phyloP scores from a whole-genome alignment of 2,113 vertebrate genomes.

The Macaca nemestrina region DNA sequence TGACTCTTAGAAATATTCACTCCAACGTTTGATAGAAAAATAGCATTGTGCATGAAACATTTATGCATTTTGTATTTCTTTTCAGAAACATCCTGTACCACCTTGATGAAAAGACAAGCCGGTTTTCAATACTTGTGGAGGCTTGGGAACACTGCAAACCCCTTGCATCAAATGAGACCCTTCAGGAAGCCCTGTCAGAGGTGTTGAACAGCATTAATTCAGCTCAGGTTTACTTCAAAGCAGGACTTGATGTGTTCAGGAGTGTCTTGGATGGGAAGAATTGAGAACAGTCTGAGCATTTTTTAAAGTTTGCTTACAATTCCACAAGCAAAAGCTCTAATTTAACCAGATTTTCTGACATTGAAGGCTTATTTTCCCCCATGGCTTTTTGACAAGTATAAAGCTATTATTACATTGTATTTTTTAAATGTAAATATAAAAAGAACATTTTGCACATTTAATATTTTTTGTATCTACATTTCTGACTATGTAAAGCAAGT shows the following conservation, averaged over 20 bases:
- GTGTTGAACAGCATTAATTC: slow-evolving; percentile 91
- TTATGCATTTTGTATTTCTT: slow-evolving; percentile 74
- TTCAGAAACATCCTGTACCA: slow-evolving; percentile 94
- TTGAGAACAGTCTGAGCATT: slow-evolving; percentile 81
- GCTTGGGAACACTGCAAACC: slow-evolving; percentile 83
- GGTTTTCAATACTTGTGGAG: slow-evolving; percentile 90
- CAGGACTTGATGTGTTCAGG: slow-evolving; percentile 93
- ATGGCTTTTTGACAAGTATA: slow-evolving; percentile 72
- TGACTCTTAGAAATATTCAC: slow-evolving; percentile 39
- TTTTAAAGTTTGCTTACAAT: slow-evolving; percentile 82
- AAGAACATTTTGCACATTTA: slow-evolving; percentile 83
- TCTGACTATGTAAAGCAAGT: slow-evolving; percentile 76
- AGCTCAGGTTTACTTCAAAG: slow-evolving; percentile 91
- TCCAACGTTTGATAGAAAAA: not conserved
- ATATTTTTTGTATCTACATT: slow-evolving; percentile 68
- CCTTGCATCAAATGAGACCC: slow-evolving; percentile 85
- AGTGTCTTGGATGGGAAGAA: slow-evolving; percentile 83
- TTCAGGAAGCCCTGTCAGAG: slow-evolving; percentile 85
- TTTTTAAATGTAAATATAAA: slow-evolving; percentile 70
- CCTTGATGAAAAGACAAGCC: slow-evolving; percentile 86
- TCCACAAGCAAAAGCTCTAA: slow-evolving; percentile 71
- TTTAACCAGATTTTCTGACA: slow-evolving; percentile 75
- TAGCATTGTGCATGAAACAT: slow-evolving; percentile 12
- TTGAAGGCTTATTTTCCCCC: slow-evolving; percentile 67
- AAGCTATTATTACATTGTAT: slow-evolving; percentile 63